These are phyloP conservation scores for Chymomyza caudatula DNA, from an alignment of 2,888 invertebrate species.

Conservation along the genomic window DNA sequence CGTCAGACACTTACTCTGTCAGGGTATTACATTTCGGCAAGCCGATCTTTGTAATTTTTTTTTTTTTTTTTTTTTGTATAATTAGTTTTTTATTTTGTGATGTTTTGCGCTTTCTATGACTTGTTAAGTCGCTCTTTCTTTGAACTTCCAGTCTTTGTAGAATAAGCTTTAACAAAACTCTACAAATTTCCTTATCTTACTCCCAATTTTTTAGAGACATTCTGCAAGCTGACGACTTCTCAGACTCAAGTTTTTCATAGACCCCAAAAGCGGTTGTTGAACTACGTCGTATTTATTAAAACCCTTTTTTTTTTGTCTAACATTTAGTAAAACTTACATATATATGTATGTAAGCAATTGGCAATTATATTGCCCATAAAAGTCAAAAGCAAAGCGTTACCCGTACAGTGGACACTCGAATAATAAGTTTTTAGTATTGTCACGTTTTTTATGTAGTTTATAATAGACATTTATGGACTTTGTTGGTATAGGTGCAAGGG, in stretches of 20 bases:
- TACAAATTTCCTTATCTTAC: background rate
- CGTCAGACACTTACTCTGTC: background rate
- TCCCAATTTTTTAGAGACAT: conserved; percentile 37
- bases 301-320: conserved; percentile 2
- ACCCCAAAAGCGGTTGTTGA: background rate
- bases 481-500: too few relatives aligned
- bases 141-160: background rate
- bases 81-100: too few relatives aligned
- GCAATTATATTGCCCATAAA: background rate
- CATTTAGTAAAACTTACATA: background rate
- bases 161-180: background rate
- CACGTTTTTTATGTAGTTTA: too few relatives aligned
- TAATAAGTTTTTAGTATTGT: background rate
- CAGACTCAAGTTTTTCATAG: conserved; percentile 21
- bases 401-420: background rate
- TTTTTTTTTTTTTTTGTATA: conserved; percentile 11
- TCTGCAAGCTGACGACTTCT: conserved; percentile 33
- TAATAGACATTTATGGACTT: too few relatives aligned
- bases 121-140: too few relatives aligned
- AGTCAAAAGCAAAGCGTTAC: conserved; percentile 29
- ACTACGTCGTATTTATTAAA: background rate
- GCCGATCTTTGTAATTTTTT: conserved; percentile 2
- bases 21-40: background rate
- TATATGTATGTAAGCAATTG: background rate
- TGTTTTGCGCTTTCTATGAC: too few relatives aligned